Base-by-base conservation (phyloP, 2,888 invertebrate genomes). In the Ischnus inquisitorius region DNA sequence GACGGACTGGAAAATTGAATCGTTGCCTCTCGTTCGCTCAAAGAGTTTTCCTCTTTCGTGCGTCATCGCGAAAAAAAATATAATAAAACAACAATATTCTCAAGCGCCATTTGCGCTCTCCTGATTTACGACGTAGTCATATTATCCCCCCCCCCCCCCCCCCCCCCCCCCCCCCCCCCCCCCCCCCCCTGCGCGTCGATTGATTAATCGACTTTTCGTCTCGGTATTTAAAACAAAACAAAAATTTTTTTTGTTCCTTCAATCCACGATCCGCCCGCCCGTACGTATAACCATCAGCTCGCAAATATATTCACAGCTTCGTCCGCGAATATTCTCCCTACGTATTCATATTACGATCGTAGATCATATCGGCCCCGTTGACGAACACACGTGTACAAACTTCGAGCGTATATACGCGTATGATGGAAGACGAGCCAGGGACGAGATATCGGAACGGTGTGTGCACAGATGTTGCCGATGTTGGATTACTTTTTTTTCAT, bases 401-500 rank as follows among this genome's bases (percentile, higher is more conserved):
- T 76, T 54, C 51, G 76, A 28, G 75, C 34, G 16, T 43, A n/a
- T 43, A n/a, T 43, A n/a, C n/a, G n/a, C 65, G 62, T 71, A 41
- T 43, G 41, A 3, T 39, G 25, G 46, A 22, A 48, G 64, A 82
- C 74, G 39, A 51, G 46, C 19, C 69, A 62, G 22, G 64, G 54
- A 64, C 28, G 54, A 41, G 46, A 69, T 79, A 69, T 57, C 75
- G 69, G 14, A 71, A 76, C 72, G 74, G 22, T 86, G 86, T 87
- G 65, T 85, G 82, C 81, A 85, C 85, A 85, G 84, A 87, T 87
- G 87, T 79, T 83, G 83, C 81, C 68, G 57, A 77, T 69, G 80
- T 69, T 43, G 60, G 62, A 74, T 72, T 62, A 68, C 22, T 25
- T 72, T 82, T 72, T 41, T 80, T 65, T 68, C 8, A 8, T 16